phyloP scores from a whole-genome alignment of 2,113 vertebrate genomes.

The Ciconia stormi region DNA sequence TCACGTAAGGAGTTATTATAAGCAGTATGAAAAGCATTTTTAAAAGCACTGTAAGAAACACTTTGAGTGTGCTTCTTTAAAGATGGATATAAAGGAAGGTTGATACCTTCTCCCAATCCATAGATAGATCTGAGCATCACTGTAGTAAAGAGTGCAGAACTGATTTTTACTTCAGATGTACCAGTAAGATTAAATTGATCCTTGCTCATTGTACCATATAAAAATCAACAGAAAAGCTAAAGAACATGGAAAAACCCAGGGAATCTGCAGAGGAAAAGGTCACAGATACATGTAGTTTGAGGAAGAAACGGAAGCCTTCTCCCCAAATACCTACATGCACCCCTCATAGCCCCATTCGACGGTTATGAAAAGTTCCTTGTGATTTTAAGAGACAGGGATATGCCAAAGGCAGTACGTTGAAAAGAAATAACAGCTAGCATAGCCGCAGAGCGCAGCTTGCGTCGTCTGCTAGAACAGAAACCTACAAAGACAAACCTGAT shows the following conservation, averaged over 20 bases:
- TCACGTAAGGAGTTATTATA: background rate
- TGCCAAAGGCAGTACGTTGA: background rate
- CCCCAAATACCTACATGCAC: background rate
- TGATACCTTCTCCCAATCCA: constrained; percentile 13
- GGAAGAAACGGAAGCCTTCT: background rate
- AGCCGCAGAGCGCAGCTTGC: background rate
- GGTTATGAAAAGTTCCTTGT: background rate
- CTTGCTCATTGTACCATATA: background rate
- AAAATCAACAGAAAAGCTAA: constrained; percentile 30
- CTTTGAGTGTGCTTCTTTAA: background rate
- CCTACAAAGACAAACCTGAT: background rate
- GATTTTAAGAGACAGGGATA: background rate
- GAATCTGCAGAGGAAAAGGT: constrained; percentile 11
- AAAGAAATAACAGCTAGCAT: background rate
- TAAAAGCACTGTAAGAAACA: constrained; percentile 2
- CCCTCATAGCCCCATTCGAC: background rate
- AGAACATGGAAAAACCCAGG: background rate
- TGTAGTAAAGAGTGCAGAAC: background rate
- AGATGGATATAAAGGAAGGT: background rate
- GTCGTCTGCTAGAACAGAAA: background rate
- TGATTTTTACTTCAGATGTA: constrained; percentile 24
- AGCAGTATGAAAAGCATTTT: constrained; percentile 34
- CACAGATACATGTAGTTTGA: background rate
- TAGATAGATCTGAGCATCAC: background rate
- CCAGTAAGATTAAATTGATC: constrained; percentile 44